Conservation (phyloP, 2,888 invertebrate genomes). For the Odiellus spinosus region DNA sequence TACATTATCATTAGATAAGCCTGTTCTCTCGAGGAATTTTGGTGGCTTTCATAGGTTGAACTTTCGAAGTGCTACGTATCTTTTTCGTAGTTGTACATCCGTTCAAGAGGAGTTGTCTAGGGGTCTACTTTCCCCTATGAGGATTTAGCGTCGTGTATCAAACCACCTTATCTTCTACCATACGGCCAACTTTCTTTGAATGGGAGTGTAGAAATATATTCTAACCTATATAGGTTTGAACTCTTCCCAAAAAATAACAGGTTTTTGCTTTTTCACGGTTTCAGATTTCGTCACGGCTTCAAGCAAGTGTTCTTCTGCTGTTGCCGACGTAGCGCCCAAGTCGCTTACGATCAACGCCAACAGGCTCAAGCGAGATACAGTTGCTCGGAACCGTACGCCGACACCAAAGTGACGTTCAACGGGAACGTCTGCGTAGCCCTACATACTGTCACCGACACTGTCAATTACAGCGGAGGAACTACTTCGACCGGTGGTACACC, state of each 20-base stretch:
- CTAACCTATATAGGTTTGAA: no score
- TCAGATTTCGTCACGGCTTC: constrained; percentile 20
- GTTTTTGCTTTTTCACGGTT: neutral
- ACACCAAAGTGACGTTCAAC: constrained; percentile 17
- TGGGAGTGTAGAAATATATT: no score
- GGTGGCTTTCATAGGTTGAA: no score
- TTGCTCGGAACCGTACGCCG: constrained; percentile 18
- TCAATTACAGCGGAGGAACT: constrained; percentile 13
- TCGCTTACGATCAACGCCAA: constrained; percentile 14
- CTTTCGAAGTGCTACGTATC: no score
- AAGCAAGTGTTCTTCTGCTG: constrained; percentile 16
- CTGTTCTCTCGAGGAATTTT: no score
- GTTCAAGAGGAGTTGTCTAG: no score
- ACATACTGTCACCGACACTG: constrained; percentile 18
- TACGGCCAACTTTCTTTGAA: no score
- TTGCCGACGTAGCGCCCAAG: constrained; percentile 10
- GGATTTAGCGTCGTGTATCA: no score
- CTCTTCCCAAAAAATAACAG: neutral
- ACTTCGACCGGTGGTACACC: constrained; percentile 10
- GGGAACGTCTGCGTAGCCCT: constrained; percentile 16
- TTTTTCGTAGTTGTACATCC: no score
- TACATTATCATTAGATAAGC: no score
- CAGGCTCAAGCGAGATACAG: constrained; percentile 17
- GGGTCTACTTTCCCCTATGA: no score
- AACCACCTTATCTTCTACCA: no score